Conservation (phyloP, 1,140 invertebrate species). For the Halesus radiatus region DNA sequence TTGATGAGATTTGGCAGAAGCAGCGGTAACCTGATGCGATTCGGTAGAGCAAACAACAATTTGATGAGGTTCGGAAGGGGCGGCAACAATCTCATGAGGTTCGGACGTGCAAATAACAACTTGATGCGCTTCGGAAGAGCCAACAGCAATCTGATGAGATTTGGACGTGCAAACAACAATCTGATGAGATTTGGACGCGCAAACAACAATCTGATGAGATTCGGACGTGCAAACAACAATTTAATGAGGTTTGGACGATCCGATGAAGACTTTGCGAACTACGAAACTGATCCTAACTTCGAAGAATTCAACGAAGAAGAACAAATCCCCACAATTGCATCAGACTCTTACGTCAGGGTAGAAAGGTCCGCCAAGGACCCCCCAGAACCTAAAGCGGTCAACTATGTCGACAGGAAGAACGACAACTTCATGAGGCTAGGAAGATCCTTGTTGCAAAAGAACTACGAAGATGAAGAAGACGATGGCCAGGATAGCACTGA, state of each 20-base stretch:
- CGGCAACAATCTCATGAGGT: constrained; percentile 43
- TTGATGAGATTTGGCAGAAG: constrained; percentile 53
- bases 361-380: constrained; percentile 34
- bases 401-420: constrained; percentile 45
- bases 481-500: neutral
- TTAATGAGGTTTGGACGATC: constrained; percentile 51
- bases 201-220: constrained; percentile 44
- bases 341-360: constrained; percentile 26
- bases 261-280: constrained; percentile 48
- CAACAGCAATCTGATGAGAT: constrained; percentile 52
- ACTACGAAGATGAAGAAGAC: constrained; percentile 35
- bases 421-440: constrained; percentile 54
- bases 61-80: constrained; percentile 49
- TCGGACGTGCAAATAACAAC: constrained; percentile 38
- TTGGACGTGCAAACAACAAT: constrained; percentile 45
- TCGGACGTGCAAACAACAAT: constrained; percentile 36
- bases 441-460: constrained; percentile 43
- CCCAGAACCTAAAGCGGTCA: neutral
- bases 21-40: constrained; percentile 50
- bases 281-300: constrained; percentile 29
- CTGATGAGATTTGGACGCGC: constrained; percentile 50
- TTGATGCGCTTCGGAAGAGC: constrained; percentile 55
- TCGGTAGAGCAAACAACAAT: constrained; percentile 47
- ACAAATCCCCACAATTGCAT: constrained; percentile 18
- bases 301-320: constrained; percentile 37